Evolutionary conservation across 2,797 vertebrate genomes (phyloP), one percentile per base, ranked within the genome.

Genomic region (Manis pentadactyla): DNA sequence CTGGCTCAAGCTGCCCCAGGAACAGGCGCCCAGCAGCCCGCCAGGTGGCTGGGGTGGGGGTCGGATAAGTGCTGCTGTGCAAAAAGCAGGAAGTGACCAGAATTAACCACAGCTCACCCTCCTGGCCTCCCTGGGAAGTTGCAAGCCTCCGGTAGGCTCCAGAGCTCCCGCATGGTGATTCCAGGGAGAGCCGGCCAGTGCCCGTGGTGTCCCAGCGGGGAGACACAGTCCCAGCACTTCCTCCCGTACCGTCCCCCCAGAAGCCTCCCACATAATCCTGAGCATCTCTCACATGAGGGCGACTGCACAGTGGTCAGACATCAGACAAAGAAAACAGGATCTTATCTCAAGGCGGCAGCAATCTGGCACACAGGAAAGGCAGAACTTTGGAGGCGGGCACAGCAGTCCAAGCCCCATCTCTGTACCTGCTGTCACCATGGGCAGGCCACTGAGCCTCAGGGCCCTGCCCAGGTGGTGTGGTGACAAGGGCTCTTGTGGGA

Each of bases 351-450:
- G n/a, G 39, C 46, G 73, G 59, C 31, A 21, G 12, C 13, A 14
- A 10, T 18, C n/a, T 0, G 8, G 63, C 37, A 25, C 39, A 2
- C 0, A 9, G 25, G 61, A 29, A 25, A 46, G 14, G 23, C 0
- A 19, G 42, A 42, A 53, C 7, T 0, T 25, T 31, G 64, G 21
- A 63, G 46, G 42, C 17, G 49, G 64, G 8, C 23, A 61, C n/a
- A 29, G 27, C 11, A 3, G 34, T 34, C 23, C 14, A 6, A 17
- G 19, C 42, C n/a, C 12, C 3, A 4, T 4, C 39, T 29, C 39
- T 10, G 37, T 1, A 8, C 59, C 79, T 53, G 46, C 14, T 29
- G 23, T 42, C 27, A 15, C 39, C 37, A 19, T 14, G 27, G n/a
- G 2, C 27, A 9, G 31, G 21, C 6, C 13, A 21, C 42, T 0